phyloP scores from a whole-genome alignment of 2,113 vertebrate genomes.

The Solenodon paradoxus region DNA sequence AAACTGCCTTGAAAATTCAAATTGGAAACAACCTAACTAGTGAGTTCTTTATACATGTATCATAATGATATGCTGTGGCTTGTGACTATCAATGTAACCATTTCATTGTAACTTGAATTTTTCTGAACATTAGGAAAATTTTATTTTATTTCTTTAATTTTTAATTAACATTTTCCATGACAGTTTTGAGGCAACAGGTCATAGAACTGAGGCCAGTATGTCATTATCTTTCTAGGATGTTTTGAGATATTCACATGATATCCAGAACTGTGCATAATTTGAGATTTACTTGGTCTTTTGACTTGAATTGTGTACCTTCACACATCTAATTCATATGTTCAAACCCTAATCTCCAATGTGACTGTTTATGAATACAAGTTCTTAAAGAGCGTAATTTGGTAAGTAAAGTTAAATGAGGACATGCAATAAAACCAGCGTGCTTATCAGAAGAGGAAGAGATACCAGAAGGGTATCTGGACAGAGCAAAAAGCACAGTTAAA shows the following conservation, averaged over 20 bases:
- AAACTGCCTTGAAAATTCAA: not conserved
- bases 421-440: fast-evolving
- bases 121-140: not conserved
- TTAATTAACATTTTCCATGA: not conserved
- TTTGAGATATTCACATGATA: not conserved
- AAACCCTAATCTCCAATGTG: not conserved
- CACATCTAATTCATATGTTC: not conserved
- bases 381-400: not conserved
- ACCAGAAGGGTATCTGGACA: not conserved
- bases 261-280: not conserved
- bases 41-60: not conserved
- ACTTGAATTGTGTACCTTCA: not conserved
- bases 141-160: not conserved
- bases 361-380: not conserved
- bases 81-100: not conserved
- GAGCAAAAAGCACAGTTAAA: not conserved
- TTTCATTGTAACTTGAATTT: not conserved
- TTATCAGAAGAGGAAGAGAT: not conserved
- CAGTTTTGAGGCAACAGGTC: not conserved
- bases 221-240: not conserved
- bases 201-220: not conserved
- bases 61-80: not conserved
- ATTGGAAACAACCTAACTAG: not conserved
- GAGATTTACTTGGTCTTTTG: not conserved
- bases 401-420: not conserved